phyloP scores from a whole-genome alignment of 2,888 invertebrate genomes.

The Agonopterix heracliana region DNA sequence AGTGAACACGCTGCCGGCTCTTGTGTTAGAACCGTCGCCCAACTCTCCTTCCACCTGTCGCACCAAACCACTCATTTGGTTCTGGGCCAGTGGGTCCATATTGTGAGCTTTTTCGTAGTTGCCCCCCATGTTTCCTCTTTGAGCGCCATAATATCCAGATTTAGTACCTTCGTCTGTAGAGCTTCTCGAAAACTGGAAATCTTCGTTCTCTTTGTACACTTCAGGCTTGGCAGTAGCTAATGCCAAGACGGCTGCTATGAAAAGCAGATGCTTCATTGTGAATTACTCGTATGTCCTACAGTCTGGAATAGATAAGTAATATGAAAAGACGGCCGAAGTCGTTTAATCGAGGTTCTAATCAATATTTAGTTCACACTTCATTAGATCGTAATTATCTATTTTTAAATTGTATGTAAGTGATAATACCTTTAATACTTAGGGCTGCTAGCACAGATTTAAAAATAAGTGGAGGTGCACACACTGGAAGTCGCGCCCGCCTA shows the following conservation, averaged over 20 bases:
- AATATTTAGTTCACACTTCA: too few relatives aligned
- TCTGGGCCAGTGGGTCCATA: constrained; percentile 64
- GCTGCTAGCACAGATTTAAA: too few relatives aligned
- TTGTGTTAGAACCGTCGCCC: constrained; percentile 52
- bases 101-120: constrained; percentile 69
- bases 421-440: too few relatives aligned
- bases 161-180: constrained; percentile 66
- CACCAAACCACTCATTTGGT: constrained; percentile 64
- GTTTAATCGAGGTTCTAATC: too few relatives aligned
- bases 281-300: constrained; percentile 2
- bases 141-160: constrained; percentile 64
- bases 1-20: constrained; percentile 54
- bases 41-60: constrained; percentile 60
- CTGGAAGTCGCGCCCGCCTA: constrained; percentile 20
- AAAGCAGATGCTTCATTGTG: constrained; percentile 46
- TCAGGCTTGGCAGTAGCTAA: constrained; percentile 54
- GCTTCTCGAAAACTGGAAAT: constrained; percentile 66
- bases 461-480: too few relatives aligned
- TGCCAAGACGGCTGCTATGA: constrained; percentile 43
- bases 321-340: too few relatives aligned
- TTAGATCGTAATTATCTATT: too few relatives aligned
- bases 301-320: constrained; percentile 26
- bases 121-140: constrained; percentile 71
- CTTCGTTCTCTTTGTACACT: constrained; percentile 63
- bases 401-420: too few relatives aligned